phyloP scores from a whole-genome alignment of 2,113 vertebrate species.

The Pyrgilauda ruficollis region DNA sequence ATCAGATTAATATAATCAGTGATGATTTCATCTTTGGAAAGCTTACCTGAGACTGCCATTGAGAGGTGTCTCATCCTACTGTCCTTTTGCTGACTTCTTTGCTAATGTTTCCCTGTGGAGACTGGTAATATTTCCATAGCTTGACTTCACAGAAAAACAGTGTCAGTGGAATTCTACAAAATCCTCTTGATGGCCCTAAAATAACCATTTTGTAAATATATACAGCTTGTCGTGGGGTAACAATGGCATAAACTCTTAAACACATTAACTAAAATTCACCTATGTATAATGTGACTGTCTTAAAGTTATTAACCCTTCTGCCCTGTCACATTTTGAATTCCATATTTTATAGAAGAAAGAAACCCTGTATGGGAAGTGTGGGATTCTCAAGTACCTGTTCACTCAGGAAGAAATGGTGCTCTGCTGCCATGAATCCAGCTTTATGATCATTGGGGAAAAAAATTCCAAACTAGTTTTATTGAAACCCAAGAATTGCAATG shows the following conservation, averaged over 20 bases:
- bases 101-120: neutral
- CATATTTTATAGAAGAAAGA: neutral
- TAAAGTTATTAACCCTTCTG: neutral
- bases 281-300: neutral
- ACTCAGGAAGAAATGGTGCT: neutral
- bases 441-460: neutral
- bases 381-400: neutral
- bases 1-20: neutral
- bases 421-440: neutral
- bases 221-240: neutral
- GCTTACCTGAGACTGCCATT: neutral
- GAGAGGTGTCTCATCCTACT: neutral
- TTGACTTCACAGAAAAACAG: neutral
- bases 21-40: neutral
- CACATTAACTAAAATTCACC: neutral
- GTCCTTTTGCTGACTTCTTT: neutral
- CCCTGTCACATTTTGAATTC: neutral
- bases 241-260: neutral
- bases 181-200: neutral
- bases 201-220: neutral
- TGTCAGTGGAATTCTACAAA: neutral
- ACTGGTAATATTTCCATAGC: neutral
- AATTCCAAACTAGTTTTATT: neutral
- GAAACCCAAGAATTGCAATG: neutral
- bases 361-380: neutral